A percentile compares a stretch with the other conserved stretches of the same genome.
phyloP scores from a whole-genome alignment of 2,113 vertebrate genomes.

The Pluvianellus socialis region DNA sequence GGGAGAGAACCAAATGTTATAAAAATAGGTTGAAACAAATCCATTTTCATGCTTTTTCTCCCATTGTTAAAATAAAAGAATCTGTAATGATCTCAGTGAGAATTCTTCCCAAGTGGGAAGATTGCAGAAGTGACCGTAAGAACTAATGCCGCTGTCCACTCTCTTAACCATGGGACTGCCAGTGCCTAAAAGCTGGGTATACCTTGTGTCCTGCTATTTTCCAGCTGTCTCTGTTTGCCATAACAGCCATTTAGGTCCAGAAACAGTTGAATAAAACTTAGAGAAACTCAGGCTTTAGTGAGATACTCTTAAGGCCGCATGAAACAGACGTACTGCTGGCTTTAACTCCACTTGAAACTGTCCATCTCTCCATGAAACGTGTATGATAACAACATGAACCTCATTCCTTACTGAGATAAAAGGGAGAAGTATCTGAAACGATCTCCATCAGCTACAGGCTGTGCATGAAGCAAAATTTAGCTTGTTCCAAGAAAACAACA shows the following conservation, averaged over 20 bases:
- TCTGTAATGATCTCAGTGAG: background rate
- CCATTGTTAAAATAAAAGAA: slow-evolving; percentile 9
- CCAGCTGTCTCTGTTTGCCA: background rate
- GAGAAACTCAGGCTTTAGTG: background rate
- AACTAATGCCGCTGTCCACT: background rate
- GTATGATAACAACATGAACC: background rate
- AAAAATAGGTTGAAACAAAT: slow-evolving; percentile 50
- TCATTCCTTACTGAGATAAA: background rate
- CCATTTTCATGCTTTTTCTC: slow-evolving; percentile 13
- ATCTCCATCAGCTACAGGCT: background rate
- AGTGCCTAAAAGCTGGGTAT: background rate
- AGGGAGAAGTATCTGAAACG: background rate
- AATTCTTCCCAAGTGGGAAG: background rate
- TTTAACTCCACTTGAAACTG: background rate
- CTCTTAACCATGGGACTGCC: background rate
- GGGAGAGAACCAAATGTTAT: background rate
- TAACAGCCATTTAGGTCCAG: background rate
- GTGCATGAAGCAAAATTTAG: background rate
- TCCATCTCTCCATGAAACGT: background rate
- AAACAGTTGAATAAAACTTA: background rate
- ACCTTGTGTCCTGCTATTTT: background rate
- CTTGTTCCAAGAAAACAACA: background rate
- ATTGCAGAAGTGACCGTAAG: background rate
- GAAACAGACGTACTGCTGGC: background rate
- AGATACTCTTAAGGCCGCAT: background rate